phyloP scores from a whole-genome alignment of 1,140 invertebrate genomes.

The Drosophila tsacasi region DNA sequence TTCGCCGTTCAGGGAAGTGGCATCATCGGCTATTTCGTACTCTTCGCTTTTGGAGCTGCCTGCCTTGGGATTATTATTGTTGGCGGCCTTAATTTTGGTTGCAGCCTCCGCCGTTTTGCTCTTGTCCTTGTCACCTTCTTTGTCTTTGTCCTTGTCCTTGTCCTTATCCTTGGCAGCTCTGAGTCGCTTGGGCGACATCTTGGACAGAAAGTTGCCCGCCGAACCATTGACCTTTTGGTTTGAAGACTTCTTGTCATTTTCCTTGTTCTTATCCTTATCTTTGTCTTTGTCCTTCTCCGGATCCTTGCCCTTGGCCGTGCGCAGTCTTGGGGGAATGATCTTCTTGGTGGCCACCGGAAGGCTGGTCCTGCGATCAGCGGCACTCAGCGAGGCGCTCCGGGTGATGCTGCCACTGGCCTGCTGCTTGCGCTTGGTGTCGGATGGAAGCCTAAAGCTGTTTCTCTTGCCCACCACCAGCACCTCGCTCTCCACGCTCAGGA shows the following conservation, averaged over 20 bases:
- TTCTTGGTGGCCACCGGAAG: slow-evolving; percentile 52
- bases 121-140: slow-evolving; percentile 33
- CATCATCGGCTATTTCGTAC: slow-evolving; percentile 88
- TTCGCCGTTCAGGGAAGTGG: slow-evolving; percentile 85
- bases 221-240: slow-evolving; percentile 59
- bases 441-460: slow-evolving; percentile 61
- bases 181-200: slow-evolving; percentile 75
- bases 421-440: slow-evolving; percentile 49
- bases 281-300: slow-evolving; percentile 70
- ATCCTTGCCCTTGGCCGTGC: slow-evolving; percentile 52
- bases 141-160: slow-evolving; percentile 18
- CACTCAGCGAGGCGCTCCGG: slow-evolving; percentile 72
- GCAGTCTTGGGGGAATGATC: slow-evolving; percentile 36
- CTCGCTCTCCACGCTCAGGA: slow-evolving; percentile 82
- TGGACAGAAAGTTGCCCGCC: slow-evolving; percentile 55
- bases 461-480: slow-evolving; percentile 75
- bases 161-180: slow-evolving; percentile 46
- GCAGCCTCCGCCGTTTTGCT: slow-evolving; percentile 1
- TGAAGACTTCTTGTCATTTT: slow-evolving; percentile 68
- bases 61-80: slow-evolving; percentile 35
- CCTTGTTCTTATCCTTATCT: slow-evolving; percentile 59
- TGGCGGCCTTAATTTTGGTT: slow-evolving; percentile 21
- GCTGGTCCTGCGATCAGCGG: slow-evolving; percentile 74
- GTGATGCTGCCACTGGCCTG: slow-evolving; percentile 47
- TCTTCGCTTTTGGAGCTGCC: slow-evolving; percentile 66